Evolutionary conservation across 2,888 invertebrate genomes (phyloP).

Genomic region (Calameuta idolon): DNA sequence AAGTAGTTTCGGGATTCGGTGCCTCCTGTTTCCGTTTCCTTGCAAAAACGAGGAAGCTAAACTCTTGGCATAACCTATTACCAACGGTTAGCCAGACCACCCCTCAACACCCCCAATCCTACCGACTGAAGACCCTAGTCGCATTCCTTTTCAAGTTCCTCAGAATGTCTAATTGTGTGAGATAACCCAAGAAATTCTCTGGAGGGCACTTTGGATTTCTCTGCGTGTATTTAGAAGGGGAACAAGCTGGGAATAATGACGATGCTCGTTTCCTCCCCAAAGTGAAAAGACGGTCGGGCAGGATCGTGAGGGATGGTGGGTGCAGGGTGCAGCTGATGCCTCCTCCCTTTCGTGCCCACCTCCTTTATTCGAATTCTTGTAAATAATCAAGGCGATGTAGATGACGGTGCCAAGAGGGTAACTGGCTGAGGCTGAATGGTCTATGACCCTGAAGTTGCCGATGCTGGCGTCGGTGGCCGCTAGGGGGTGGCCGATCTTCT

Average conservation of each 20-base stretch:
- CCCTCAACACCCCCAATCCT: background rate
- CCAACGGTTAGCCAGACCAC: background rate
- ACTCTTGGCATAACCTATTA: conserved; percentile 9
- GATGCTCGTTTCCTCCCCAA: conserved; percentile 1
- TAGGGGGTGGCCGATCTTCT: background rate
- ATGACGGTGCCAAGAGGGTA: background rate
- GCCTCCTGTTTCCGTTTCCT: background rate
- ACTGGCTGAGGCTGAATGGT: background rate
- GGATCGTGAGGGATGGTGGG: background rate
- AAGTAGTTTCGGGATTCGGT: background rate
- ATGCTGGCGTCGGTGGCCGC: background rate
- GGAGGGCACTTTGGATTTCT: background rate
- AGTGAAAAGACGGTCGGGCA: background rate
- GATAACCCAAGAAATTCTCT: background rate
- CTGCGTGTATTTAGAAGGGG: background rate
- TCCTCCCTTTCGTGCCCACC: background rate
- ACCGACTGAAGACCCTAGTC: background rate
- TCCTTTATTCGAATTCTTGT: background rate
- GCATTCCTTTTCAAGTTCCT: background rate
- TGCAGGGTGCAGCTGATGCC: background rate
- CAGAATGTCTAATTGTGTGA: background rate
- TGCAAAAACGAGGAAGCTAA: background rate
- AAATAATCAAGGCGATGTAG: background rate
- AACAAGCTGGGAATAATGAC: background rate
- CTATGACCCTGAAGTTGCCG: background rate